Evolutionary conservation across 2,888 invertebrate genomes (phyloP).

Genomic region (Amphipoea lucens): DNA sequence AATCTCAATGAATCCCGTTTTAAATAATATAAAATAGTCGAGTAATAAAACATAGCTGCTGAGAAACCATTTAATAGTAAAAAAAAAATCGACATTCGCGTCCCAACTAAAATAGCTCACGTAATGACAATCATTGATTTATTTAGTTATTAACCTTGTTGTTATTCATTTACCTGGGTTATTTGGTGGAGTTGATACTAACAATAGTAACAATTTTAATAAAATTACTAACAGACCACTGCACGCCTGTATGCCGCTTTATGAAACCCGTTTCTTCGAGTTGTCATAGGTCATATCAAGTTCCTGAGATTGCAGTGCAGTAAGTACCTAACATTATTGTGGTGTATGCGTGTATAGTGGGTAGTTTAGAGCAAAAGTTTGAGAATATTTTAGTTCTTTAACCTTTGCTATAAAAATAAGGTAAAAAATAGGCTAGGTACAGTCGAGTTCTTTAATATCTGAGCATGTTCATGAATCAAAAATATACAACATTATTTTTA

Average conservation of each 20-base stretch:
- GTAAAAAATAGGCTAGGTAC: background rate
- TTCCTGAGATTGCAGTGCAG: conserved; percentile 88
- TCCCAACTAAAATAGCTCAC: conserved; percentile 34
- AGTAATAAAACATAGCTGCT: background rate
- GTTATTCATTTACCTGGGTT: conserved; percentile 10
- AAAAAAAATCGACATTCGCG: background rate
- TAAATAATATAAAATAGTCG: background rate
- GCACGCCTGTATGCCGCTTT: conserved; percentile 89
- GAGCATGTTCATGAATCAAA: no score
- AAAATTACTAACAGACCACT: conserved; percentile 88
- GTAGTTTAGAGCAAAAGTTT: conserved; percentile 10
- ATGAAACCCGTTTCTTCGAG: conserved; percentile 86
- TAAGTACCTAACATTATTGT: conserved; percentile 78
- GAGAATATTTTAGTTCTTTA: background rate
- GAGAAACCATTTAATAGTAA: background rate
- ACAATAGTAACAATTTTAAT: conserved; percentile 74
- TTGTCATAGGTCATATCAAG: conserved; percentile 84
- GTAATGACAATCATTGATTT: conserved; percentile 27
- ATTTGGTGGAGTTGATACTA: conserved; percentile 56
- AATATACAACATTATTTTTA: no score
- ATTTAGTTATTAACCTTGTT: conserved; percentile 11
- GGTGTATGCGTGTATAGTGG: conserved; percentile 24
- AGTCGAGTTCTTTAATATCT: no score
- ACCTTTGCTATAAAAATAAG: background rate
- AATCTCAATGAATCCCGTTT: background rate